Conservation (phyloP, 2,797 vertebrate genomes). For the Valencia hispanica region DNA sequence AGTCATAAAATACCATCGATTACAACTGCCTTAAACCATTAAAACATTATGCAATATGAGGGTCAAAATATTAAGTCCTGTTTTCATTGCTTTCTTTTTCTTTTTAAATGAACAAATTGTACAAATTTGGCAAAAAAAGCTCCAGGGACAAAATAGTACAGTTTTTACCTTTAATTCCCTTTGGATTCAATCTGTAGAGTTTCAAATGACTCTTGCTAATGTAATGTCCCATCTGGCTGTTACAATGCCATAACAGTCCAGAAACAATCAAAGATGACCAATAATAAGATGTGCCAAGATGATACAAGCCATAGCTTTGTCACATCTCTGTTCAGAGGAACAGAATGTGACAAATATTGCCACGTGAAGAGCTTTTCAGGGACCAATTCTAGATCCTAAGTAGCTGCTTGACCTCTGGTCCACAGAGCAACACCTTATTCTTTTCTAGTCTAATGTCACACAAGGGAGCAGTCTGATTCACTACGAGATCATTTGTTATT, state of each 20-base stretch:
- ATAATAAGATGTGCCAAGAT: slow-evolving; percentile 22
- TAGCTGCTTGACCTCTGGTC: slow-evolving; percentile 52
- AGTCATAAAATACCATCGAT: slow-evolving; percentile 43
- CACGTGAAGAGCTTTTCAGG: slow-evolving; percentile 36
- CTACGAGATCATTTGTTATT: slow-evolving; percentile 44
- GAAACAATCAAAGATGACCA: background rate
- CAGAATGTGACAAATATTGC: slow-evolving; percentile 27
- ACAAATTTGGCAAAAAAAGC: background rate
- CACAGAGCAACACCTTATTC: slow-evolving; percentile 29
- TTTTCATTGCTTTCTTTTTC: background rate
- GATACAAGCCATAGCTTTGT: slow-evolving; percentile 5
- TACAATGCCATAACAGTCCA: background rate
- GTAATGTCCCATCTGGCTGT: background rate
- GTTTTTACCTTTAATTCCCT: background rate
- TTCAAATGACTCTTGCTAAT: background rate
- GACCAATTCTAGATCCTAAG: slow-evolving; percentile 43
- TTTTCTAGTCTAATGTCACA: slow-evolving; percentile 31
- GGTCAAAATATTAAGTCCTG: slow-evolving; percentile 5
- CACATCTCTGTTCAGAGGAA: slow-evolving; percentile 11
- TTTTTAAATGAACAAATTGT: background rate
- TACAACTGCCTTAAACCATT: slow-evolving; percentile 56
- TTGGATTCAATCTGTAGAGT: background rate
- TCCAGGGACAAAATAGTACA: background rate
- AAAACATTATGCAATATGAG: slow-evolving; percentile 10
- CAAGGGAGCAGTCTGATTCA: slow-evolving; percentile 26